Evolutionary conservation across 92 coral and sea anemone genomes (phyloP).

Genomic region (Paramuricea clavata): DNA sequence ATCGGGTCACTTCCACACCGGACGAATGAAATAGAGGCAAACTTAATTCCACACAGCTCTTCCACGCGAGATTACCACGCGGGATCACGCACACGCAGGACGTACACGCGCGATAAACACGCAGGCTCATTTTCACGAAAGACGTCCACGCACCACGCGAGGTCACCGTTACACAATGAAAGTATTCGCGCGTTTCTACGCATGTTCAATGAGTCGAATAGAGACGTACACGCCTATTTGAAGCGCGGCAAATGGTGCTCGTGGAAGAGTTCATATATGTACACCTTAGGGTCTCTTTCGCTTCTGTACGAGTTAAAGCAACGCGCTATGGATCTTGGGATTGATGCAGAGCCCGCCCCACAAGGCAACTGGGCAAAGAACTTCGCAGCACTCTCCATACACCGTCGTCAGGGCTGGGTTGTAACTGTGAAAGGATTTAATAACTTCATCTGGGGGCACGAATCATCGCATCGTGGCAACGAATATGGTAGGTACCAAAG

Average conservation of each 20-base stretch:
- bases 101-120: not conserved
- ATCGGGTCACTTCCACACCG: not conserved
- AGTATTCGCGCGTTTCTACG: slow-evolving; percentile 41
- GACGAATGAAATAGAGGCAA: not conserved
- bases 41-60: not conserved
- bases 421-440: slow-evolving; percentile 83
- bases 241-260: slow-evolving; percentile 1
- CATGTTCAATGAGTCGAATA: slow-evolving; percentile 41
- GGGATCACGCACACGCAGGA: not conserved
- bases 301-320: not conserved
- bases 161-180: not conserved
- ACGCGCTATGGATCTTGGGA: slow-evolving; percentile 42
- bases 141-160: slow-evolving; percentile 16
- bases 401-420: slow-evolving; percentile 78
- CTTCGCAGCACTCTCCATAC: slow-evolving; percentile 80
- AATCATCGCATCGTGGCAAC: slow-evolving; percentile 56
- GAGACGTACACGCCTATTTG: slow-evolving; percentile 13
- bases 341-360: slow-evolving; percentile 66
- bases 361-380: slow-evolving; percentile 85
- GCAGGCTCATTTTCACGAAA: not conserved
- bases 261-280: slow-evolving; percentile 6
- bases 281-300: slow-evolving; percentile 33
- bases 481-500: slow-evolving; percentile 72
- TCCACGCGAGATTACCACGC: not conserved
- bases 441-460: slow-evolving; percentile 75